A percentile compares a stretch with the other conserved stretches of the same genome.
Evolutionary conservation across 2,113 vertebrate species (phyloP).

Genomic region (Hypocryptadius cinnamomeus): DNA sequence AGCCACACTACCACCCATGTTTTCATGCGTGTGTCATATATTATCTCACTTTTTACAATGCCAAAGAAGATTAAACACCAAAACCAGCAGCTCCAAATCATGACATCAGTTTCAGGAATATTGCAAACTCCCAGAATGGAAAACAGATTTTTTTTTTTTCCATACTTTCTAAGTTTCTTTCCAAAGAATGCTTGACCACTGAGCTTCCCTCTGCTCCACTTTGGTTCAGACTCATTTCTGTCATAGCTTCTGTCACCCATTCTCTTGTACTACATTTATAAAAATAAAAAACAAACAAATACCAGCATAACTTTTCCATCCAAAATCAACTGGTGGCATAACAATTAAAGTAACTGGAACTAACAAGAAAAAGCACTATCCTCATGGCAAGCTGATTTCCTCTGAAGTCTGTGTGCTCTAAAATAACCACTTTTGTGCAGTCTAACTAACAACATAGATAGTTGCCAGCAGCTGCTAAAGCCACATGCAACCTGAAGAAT

Average conservation of each 20-base stretch:
- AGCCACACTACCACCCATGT: not conserved
- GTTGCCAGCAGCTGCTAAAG: not conserved
- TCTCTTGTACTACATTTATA: not conserved
- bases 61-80: not conserved
- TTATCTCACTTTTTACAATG: not conserved
- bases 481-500: not conserved
- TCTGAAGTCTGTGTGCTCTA: not conserved
- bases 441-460: not conserved
- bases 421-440: not conserved
- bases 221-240: not conserved
- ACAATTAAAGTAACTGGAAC: not conserved
- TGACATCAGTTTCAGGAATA: not conserved
- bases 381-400: not conserved
- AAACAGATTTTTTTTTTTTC: not conserved
- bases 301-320: not conserved
- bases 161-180: not conserved
- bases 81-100: not conserved
- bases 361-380: not conserved
- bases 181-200: not conserved
- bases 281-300: not conserved
- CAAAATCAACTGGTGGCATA: not conserved
- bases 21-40: not conserved
- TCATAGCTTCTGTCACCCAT: not conserved
- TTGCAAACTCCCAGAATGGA: not conserved
- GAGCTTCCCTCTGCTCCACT: not conserved